Evolutionary conservation across 2,113 vertebrate genomes (phyloP), one percentile per base, ranked within the genome.

Genomic region (Ailurus styani): DNA sequence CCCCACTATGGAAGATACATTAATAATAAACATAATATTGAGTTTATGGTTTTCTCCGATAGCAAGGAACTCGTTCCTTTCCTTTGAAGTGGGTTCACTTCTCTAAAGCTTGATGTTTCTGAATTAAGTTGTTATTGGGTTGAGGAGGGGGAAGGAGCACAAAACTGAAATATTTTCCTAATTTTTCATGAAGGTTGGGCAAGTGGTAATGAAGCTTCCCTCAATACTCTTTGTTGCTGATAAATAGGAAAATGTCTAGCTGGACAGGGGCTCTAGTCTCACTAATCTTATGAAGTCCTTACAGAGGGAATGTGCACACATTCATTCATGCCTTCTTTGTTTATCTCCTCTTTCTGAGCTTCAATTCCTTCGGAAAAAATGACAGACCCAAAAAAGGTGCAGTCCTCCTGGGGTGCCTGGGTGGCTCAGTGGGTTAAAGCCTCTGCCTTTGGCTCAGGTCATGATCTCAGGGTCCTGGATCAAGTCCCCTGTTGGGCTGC

Each of bases 161-260:
- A 95, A 91, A 93, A 23, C 15, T 64, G 50, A 90, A 96, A 93
- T 68, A 91, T 95, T 92, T 94, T 95, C 45, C 52, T 64, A 95
- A 86, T 83, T 12, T 11, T 25, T 94, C 15, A 2, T 47, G 50
- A 86, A 64, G 45, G 23, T 20, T 83, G 20, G 55, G 47, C 17
- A 29, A 55, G 68, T 37, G 78, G 72, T 60, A 34, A 62, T 62
- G 78, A 73, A 79, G 20, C 29, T 64, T 91, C 25, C 23, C 37
- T 90, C 50, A 64, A 75, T 47, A 87, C 31, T 79, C 70, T 45
- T 96, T 82, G 64, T 62, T 78, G 9, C 42, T 73, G 15, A 60
- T 93, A 87, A 83, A 66, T 21, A 87, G 29, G 17, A 91, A 73
- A 94, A 78, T 40, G 4, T n/a, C 10, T 64, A 60, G 14, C 18